Conservation (phyloP, 2,797 vertebrate species). For the Notamacropus eugenii region DNA sequence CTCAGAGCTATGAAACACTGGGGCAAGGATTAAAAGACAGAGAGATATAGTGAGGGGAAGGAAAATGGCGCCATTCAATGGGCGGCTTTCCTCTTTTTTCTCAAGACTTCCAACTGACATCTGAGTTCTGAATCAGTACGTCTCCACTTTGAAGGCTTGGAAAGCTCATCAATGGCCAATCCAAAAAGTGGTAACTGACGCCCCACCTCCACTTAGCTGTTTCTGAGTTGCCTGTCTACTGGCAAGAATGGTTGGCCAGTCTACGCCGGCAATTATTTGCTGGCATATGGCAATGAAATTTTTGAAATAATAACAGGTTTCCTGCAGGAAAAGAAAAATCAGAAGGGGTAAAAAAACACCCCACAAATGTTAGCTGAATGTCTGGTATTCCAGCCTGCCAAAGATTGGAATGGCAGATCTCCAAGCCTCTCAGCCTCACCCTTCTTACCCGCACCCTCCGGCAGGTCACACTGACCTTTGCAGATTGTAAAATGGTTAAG, state of each 20-base stretch:
- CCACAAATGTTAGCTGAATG: slow-evolving; percentile 61
- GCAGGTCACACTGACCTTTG: not conserved
- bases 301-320: slow-evolving; percentile 68
- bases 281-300: slow-evolving; percentile 48
- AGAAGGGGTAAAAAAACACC: slow-evolving; percentile 72
- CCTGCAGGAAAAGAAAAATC: slow-evolving; percentile 74
- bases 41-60: not conserved
- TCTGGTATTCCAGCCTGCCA: slow-evolving; percentile 58
- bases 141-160: slow-evolving; percentile 54
- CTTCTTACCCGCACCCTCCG: not conserved
- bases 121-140: not conserved
- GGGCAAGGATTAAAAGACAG: not conserved
- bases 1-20: not conserved
- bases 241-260: slow-evolving; percentile 12
- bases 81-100: not conserved
- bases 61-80: not conserved
- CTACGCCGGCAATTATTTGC: slow-evolving; percentile 56
- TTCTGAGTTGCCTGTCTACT: slow-evolving; percentile 5
- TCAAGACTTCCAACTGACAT: slow-evolving; percentile 11
- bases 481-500: not conserved
- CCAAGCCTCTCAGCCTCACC: slow-evolving; percentile 21
- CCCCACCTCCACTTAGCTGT: slow-evolving; percentile 5
- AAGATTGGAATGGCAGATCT: slow-evolving; percentile 16
- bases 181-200: slow-evolving; percentile 22
- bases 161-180: slow-evolving; percentile 46